Evolutionary conservation across 2,888 invertebrate species (phyloP), one percentile per base, ranked within the genome.

Genomic region (Drosophila infuscata): DNA sequence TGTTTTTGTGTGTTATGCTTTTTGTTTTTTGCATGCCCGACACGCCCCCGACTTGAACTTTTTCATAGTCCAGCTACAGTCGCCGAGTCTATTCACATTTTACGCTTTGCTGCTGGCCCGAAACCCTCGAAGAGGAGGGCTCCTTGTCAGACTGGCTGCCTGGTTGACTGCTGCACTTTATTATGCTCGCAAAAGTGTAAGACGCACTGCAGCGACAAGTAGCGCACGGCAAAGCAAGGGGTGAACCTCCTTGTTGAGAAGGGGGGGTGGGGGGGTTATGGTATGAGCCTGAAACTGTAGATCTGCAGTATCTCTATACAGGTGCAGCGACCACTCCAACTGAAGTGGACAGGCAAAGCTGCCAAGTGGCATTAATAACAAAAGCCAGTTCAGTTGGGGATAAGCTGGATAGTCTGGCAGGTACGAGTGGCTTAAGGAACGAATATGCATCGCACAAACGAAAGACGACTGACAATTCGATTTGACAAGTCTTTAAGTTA

Each of bases 301-400:
- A n/a, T 46, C 61, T 46, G 60, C 71, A 72, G 57, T 57, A 38
- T 32, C 62, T 65, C n/a, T 61, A 57, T 71, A 63, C 75, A 76
- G 83, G 73, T 77, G 79, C 68, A 76, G 70, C 33, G 74, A 66
- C 79, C 74, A 82, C 87, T 87, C 74, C 70, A 81, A 60, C 49
- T 81, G 51, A 77, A 82, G 83, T 74, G 81, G 81, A 78, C 72
- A 69, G 85, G 81, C 69, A 70, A 74, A 79, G 82, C 68, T 65
- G 81, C 71, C 70, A 83, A 86, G 86, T 86, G 86, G 83, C 81
- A 83, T 83, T 86, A 86, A 81, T 77, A 82, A 85, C 85, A 82
- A 85, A 82, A 78, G 67, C 61, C 76, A 66, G 70, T 67, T 60
- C 63, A 75, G 54, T 68, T 59, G 53, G 46, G 64, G 64, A 69